These are phyloP conservation scores for Phortica variegata DNA, from an alignment of 1,140 invertebrate species.

Conservation along the genomic window DNA sequence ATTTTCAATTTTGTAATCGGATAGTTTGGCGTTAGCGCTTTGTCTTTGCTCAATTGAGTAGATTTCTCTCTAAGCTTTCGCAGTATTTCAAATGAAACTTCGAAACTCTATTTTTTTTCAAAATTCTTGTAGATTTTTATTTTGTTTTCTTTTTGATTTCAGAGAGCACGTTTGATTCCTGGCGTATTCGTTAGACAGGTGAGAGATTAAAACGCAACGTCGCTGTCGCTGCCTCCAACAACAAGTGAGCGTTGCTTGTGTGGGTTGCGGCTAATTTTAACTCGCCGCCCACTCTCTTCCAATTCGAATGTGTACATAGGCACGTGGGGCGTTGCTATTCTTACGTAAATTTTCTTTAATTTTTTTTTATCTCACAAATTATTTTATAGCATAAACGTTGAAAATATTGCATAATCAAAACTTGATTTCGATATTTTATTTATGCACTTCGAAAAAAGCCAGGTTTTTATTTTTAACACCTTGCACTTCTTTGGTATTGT, in stretches of 20 bases:
- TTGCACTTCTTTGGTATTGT: background rate
- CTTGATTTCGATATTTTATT: background rate
- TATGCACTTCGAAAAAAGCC: no score
- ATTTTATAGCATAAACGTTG: background rate
- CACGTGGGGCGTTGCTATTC: conserved; percentile 45
- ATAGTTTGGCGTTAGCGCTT: no score
- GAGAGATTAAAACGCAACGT: no score
- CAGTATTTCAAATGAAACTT: no score
- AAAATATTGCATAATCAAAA: background rate
- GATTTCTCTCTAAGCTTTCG: no score
- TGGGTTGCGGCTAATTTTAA: conserved; percentile 52
- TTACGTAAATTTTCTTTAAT: conserved; percentile 40
- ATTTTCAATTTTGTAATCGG: conserved; percentile 41
- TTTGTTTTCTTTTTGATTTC: no score
- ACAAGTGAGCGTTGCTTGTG: conserved; percentile 39
- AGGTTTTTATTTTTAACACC: background rate
- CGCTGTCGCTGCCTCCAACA: no score
- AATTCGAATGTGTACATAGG: conserved; percentile 17
- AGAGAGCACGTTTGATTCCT: no score
- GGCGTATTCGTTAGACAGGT: no score
- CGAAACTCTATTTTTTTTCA: background rate
- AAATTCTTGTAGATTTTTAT: background rate
- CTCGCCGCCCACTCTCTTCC: conserved; percentile 24
- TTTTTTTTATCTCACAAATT: background rate
- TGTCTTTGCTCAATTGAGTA: no score